These are phyloP conservation scores for Zootermopsis nevadensis DNA, from an alignment of 2,888 invertebrate genomes.

Conservation along the genomic window DNA sequence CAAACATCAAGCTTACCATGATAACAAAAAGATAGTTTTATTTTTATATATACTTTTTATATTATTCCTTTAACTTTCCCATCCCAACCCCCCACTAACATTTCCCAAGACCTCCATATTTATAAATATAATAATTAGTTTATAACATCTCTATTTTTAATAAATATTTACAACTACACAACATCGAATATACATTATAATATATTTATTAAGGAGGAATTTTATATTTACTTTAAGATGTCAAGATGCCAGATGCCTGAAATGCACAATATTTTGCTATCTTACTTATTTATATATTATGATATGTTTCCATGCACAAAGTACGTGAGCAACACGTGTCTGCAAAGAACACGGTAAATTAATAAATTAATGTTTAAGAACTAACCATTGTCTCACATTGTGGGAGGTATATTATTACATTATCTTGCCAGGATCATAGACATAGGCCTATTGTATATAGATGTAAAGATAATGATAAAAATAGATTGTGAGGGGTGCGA, in stretches of 20 bases:
- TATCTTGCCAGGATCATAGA: constrained; percentile 42
- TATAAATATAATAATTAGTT: constrained; percentile 45
- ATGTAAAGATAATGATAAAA: constrained; percentile 42
- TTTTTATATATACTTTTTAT: constrained; percentile 39
- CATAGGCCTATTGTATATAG: constrained; percentile 40
- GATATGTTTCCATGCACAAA: constrained; percentile 53
- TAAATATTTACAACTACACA: constrained; percentile 55
- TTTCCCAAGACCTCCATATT: constrained; percentile 34
- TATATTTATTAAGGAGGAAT: constrained; percentile 50
- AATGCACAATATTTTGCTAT: constrained; percentile 36
- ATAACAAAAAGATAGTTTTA: constrained; percentile 25
- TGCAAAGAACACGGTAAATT: constrained; percentile 43
- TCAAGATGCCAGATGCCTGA: constrained; percentile 39
- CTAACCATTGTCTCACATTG: constrained; percentile 33
- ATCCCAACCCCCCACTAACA: constrained; percentile 39
- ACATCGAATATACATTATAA: constrained; percentile 54
- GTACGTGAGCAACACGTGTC: constrained; percentile 49
- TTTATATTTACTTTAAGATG: constrained; percentile 48
- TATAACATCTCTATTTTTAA: constrained; percentile 52
- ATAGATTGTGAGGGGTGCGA: constrained; percentile 43
- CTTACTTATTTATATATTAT: constrained; percentile 48
- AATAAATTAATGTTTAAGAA: constrained; percentile 45
- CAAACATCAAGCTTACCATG: constrained; percentile 37
- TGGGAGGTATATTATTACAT: constrained; percentile 43
- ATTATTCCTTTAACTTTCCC: constrained; percentile 40